A percentile compares a stretch with the other conserved stretches of the same genome.
phyloP scores from a whole-genome alignment of 1,140 invertebrate species.

The Saccostrea cuccullata region DNA sequence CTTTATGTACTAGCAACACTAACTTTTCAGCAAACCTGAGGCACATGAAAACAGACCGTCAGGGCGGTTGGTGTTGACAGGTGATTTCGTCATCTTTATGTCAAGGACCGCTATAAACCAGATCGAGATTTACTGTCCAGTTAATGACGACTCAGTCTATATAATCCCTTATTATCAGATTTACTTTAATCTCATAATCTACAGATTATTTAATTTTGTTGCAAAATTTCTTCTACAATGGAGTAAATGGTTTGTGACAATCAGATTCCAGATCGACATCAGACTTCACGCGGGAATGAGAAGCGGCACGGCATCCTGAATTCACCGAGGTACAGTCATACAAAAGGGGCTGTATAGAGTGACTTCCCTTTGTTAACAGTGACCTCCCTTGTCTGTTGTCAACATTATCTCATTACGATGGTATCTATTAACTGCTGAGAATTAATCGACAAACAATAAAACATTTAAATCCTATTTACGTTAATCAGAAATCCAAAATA shows the following conservation, averaged over 20 bases:
- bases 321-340: background rate
- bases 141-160: no score
- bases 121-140: no score
- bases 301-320: background rate
- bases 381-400: slow-evolving; percentile 1
- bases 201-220: background rate
- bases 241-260: background rate
- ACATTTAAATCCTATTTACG: no score
- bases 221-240: background rate
- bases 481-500: no score
- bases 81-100: no score
- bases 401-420: background rate
- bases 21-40: no score
- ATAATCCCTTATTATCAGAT: background rate
- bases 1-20: no score
- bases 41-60: no score
- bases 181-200: background rate
- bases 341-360: background rate
- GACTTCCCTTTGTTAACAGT: background rate
- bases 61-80: no score
- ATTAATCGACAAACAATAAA: no score
- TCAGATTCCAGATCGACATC: background rate
- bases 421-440: background rate
- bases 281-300: background rate
- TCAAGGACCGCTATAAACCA: no score